Base-by-base conservation (phyloP, 1,140 invertebrate species). In the Drosophila subobscura region DNA sequence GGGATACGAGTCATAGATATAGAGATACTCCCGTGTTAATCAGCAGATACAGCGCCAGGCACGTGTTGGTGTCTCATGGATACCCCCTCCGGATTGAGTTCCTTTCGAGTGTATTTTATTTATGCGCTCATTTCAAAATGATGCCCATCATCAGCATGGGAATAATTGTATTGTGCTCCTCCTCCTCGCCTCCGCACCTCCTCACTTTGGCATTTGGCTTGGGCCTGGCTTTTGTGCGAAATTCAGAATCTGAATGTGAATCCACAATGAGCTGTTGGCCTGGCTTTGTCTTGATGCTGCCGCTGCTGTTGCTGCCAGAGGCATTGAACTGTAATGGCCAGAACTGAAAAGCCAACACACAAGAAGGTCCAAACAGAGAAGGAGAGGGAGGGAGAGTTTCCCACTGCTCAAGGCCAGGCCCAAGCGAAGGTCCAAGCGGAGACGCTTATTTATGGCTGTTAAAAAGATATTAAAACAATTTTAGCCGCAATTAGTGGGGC, bases 261-360 rank as follows among this genome's bases (percentile, higher is more conserved):
- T 79, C 72, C 61, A 84, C 76, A 84, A 83, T 83, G 73, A 81
- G 77, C 53, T 51, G 44, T 37, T 23, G 53, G 40, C 37, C 46
- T 20, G 37, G 64, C 57, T 59, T 76, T 61, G 47, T 46, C 52
- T 46, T 53, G 68, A 52, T 67, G 53, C 72, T 75, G 59, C 53
- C 57, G 16, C 56, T 67, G 53, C 72, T 75, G 59, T 75, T n/a
- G 8, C 40, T 41, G 46, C 53, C 60, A 64, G 60, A 85, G 80
- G 80, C 80, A 84, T 84, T 84, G 80, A 84, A 85, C 80, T 80
- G 80, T 85, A 76, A 83, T 81, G 78, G 58, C 61, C 79, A 58
- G 56, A 67, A 66, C 54, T 41, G 44, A 73, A 53, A 50, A 63
- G n/a, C 51, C 27, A 55, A 33, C n/a, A 33, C 12, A 56, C 59